phyloP scores from a whole-genome alignment of 2,113 vertebrate genomes.

The Pituophis catenifer region DNA sequence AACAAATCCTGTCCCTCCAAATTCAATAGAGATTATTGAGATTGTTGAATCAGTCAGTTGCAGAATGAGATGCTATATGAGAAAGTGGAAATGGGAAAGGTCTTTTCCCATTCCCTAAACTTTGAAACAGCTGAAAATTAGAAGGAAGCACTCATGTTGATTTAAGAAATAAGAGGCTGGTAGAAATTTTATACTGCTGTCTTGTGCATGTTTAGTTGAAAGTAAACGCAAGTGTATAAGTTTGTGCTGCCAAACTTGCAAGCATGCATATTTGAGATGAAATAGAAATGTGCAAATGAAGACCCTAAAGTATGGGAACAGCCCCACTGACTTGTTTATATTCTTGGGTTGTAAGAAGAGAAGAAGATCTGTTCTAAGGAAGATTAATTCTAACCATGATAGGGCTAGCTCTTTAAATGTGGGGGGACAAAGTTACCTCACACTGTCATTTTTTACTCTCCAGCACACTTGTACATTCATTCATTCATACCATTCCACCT shows the following conservation, averaged over 20 bases:
- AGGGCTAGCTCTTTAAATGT: not conserved
- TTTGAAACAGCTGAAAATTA: not conserved
- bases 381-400: not conserved
- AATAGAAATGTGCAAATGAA: not conserved
- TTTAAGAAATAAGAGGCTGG: not conserved
- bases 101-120: not conserved
- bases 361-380: not conserved
- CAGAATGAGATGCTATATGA: not conserved
- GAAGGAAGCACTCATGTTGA: not conserved
- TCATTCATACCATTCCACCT: not conserved
- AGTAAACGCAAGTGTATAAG: not conserved
- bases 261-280: not conserved
- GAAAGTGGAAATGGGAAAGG: not conserved
- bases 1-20: no score
- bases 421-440: not conserved
- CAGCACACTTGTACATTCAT: not conserved
- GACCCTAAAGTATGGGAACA: not conserved
- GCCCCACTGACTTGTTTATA: not conserved
- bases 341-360: not conserved
- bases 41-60: not conserved
- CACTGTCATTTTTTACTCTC: not conserved
- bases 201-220: not conserved
- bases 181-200: not conserved
- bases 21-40: not conserved
- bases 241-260: not conserved